Conservation (phyloP, 2,797 vertebrate genomes). For the Gymnoscopelus microlampas region DNA sequence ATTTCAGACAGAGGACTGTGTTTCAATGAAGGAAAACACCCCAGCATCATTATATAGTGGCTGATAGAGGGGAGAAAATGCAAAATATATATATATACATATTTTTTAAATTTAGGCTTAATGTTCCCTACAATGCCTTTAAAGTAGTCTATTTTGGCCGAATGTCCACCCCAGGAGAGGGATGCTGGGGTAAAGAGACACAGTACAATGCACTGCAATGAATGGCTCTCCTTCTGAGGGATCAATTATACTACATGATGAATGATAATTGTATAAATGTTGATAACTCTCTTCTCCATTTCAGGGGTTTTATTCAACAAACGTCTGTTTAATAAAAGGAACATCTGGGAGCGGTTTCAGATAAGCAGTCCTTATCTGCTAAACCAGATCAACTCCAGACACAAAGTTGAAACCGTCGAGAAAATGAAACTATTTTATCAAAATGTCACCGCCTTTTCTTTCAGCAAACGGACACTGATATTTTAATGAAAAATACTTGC, state of each 20-base stretch:
- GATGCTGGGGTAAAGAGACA: too few relatives aligned
- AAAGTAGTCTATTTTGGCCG: too few relatives aligned
- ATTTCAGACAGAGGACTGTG: too few relatives aligned
- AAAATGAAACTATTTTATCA: conserved; percentile 43
- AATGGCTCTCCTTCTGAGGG: not conserved
- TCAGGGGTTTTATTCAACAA: too few relatives aligned
- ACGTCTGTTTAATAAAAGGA: conserved; percentile 14
- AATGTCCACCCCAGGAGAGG: too few relatives aligned
- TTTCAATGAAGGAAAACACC: too few relatives aligned
- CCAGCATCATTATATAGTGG: too few relatives aligned
- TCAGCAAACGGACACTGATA: conserved; percentile 32
- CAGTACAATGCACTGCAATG: too few relatives aligned
- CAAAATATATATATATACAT: too few relatives aligned
- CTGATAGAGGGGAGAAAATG: too few relatives aligned
- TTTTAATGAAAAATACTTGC: conserved; percentile 3
- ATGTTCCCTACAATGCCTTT: too few relatives aligned
- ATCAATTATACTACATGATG: not conserved
- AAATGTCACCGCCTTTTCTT: conserved; percentile 15
- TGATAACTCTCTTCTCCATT: not conserved
- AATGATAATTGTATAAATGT: not conserved
- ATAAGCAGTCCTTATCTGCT: conserved; percentile 56
- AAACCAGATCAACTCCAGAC: conserved; percentile 52
- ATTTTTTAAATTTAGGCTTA: too few relatives aligned
- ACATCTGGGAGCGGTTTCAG: conserved; percentile 69
- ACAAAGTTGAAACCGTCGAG: conserved; percentile 41